Evolutionary conservation across 2,888 invertebrate genomes (phyloP), one percentile per base, ranked within the genome.

Genomic region (Mimumesa dahlbomi): DNA sequence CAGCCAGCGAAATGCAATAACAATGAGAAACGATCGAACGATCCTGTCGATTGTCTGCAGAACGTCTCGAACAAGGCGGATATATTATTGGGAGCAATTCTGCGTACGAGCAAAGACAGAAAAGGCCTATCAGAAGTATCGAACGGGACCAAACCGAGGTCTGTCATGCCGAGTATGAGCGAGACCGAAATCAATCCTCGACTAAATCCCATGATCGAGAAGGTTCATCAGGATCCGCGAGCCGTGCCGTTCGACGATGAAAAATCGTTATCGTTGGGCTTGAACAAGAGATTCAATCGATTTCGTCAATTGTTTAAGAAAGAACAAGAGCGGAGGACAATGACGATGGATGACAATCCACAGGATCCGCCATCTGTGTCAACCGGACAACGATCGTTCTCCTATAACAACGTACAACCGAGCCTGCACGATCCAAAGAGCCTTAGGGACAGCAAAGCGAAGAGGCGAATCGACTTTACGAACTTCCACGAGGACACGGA

Each of bases 31-130:
- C 54, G 62, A 5, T 13, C 42, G 6, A 69, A 50, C 45, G 64
- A 71, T 4, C 5, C 68, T 0, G 40, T 56, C 6, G 75, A 72
- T 18, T 66, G 72, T 50, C 36, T 78, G 29, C 76, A 68, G 6
- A 80, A 82, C 48, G 84, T 82, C 5, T 82, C 84, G 14, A 91
- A 90, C 82, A 91, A 91, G 77, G 92, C 91, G 13, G 92, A 92
- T 77, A 86, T 91, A 53, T 79, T 92, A 65, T 83, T 92, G 57
- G 91, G 92, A 72, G 92, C 92, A 56, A 92, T 92, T 71, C 89
- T 92, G 81, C 88, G 92, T 25, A 90, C 91, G 56, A 91, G 90
- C 73, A 89, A 88, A 73, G 89, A 90, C 50, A 87, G 87, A 46
- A 86, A 86, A 42, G 77, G 77, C n/a, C 57, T 77, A n/a, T 50